These are phyloP conservation scores for Dione vanillae DNA, from an alignment of 2,888 invertebrate genomes.

Conservation along the genomic window DNA sequence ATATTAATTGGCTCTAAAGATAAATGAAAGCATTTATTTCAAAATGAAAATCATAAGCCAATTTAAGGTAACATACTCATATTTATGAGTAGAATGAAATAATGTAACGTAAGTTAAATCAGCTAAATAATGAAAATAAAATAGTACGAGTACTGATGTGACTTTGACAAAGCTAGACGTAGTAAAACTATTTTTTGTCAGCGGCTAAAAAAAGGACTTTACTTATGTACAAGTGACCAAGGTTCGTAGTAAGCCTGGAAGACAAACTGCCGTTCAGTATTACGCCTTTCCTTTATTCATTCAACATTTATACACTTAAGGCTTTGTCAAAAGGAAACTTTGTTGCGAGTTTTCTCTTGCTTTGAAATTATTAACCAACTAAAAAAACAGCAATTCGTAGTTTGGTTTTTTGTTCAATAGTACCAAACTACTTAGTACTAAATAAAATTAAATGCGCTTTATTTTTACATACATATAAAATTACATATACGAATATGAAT, in stretches of 20 bases:
- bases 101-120: no score
- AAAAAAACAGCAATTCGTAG: not conserved
- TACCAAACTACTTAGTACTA: not conserved
- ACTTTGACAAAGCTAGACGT: not conserved
- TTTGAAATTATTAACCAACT: not conserved
- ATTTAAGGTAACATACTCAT: no score
- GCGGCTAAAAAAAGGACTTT: not conserved
- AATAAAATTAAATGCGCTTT: no score
- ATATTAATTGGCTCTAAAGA: no score
- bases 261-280: constrained; percentile 3
- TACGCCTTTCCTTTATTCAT: constrained; percentile 5
- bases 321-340: constrained; percentile 16
- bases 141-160: no score
- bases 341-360: not conserved
- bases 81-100: no score
- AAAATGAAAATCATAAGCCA: no score
- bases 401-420: not conserved
- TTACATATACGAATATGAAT: no score
- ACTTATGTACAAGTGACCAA: constrained; percentile 21
- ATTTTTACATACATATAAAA: no score
- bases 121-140: no score
- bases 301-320: constrained; percentile 12
- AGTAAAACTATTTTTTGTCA: not conserved
- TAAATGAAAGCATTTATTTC: no score
- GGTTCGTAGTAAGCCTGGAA: constrained; percentile 15